These are phyloP conservation scores for Pristis pectinata DNA, from an alignment of 2,797 vertebrate genomes.

Conservation along the genomic window DNA sequence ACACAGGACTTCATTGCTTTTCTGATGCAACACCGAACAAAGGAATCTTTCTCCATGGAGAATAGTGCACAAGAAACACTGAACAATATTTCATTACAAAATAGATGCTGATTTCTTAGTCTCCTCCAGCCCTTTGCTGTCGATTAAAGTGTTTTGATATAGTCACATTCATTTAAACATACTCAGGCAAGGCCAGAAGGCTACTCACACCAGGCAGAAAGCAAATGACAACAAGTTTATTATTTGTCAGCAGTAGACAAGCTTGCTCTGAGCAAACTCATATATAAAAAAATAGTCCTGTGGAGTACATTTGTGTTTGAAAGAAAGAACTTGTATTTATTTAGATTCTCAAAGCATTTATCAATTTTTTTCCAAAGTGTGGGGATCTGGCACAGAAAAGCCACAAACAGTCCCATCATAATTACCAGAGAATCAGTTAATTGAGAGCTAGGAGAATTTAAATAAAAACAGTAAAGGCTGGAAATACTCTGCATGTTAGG, in stretches of 20 bases:
- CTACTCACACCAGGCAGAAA: too few species aligned
- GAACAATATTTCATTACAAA: neutral
- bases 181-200: neutral
- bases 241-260: neutral
- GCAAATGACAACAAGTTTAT: neutral
- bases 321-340: neutral
- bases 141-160: neutral
- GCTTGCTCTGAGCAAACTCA: neutral
- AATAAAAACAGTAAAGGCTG: too few species aligned
- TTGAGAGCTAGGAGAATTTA: too few species aligned
- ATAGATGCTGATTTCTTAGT: neutral
- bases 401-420: neutral
- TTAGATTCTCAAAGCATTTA: neutral
- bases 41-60: too few species aligned
- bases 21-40: too few species aligned
- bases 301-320: neutral
- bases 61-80: neutral
- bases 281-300: neutral
- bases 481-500: too few species aligned
- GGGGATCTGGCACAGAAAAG: neutral
- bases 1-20: too few species aligned
- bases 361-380: neutral
- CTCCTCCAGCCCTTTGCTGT: neutral
- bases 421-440: neutral
- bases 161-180: neutral